Evolutionary conservation across 2,797 vertebrate species (phyloP).

Genomic region (Iguana delicatissima): DNA sequence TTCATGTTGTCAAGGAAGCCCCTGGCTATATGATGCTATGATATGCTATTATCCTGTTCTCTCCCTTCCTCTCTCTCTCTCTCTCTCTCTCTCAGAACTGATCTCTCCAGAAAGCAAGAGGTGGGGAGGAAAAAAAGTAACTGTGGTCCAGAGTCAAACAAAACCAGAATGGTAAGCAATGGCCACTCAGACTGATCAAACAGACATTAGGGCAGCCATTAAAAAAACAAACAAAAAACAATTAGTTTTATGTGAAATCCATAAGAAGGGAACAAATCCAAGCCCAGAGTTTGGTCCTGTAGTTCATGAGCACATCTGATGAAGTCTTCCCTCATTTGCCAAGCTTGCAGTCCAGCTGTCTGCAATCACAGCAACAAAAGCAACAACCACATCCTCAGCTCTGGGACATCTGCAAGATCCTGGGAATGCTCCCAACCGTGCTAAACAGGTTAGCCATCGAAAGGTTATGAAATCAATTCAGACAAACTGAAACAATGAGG

Average conservation of each 20-base stretch:
- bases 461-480: conserved; percentile 49
- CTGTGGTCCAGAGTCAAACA: conserved; percentile 57
- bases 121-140: conserved; percentile 46
- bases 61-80: conserved; percentile 33
- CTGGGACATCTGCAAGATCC: conserved; percentile 66
- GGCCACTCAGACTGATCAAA: conserved; percentile 64
- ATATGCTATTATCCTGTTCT: conserved; percentile 62
- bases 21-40: conserved; percentile 61
- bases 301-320: conserved; percentile 66
- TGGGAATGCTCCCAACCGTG: conserved; percentile 57
- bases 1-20: conserved; percentile 61
- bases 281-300: conserved; percentile 40
- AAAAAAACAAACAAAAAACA: background rate
- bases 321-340: conserved; percentile 65
- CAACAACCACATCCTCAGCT: conserved; percentile 65
- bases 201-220: conserved; percentile 58
- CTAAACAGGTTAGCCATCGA: conserved; percentile 43
- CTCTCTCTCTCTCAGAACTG: conserved; percentile 43
- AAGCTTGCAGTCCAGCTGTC: conserved; percentile 63
- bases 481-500: background rate
- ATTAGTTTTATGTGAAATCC: conserved; percentile 55
- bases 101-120: conserved; percentile 51
- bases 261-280: conserved; percentile 40
- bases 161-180: conserved; percentile 56
- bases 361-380: conserved; percentile 74